Conservation (phyloP, 2,888 invertebrate genomes). For the Gymnoscelis rufifasciata region DNA sequence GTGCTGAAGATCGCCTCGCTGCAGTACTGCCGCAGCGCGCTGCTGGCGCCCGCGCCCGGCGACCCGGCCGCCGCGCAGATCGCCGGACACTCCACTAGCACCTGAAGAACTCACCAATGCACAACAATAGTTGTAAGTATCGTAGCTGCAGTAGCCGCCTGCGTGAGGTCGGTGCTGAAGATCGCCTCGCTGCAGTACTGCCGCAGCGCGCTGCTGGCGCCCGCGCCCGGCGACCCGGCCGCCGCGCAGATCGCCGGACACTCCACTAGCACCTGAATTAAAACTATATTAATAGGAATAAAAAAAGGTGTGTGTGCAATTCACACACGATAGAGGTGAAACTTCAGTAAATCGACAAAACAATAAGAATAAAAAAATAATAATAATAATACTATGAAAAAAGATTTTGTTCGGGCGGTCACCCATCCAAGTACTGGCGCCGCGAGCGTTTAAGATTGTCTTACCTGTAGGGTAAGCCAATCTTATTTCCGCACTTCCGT, state of each 20-base stretch:
- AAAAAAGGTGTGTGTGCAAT: no score
- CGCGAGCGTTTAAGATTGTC: no score
- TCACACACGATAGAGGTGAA: no score
- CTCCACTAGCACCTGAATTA: conserved; percentile 53
- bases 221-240: conserved; percentile 41
- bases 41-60: conserved; percentile 33
- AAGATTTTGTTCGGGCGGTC: no score
- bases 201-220: conserved; percentile 41
- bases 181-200: conserved; percentile 57
- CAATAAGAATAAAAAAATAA: no score
- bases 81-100: conserved; percentile 61
- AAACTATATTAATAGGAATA: no score
- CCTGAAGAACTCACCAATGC: conserved; percentile 46
- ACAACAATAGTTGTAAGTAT: conserved; percentile 83
- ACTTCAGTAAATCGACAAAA: no score
- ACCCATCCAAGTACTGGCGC: no score
- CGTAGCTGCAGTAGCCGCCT: conserved; percentile 88
- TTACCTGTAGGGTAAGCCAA: no score
- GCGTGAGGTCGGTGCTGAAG: conserved; percentile 42
- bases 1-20: conserved; percentile 50
- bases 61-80: conserved; percentile 56
- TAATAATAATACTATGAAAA: no score
- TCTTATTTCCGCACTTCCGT: no score
- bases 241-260: conserved; percentile 64
- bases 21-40: conserved; percentile 51